Base-by-base conservation (phyloP, 2,888 invertebrate genomes). In the Coenonympha glycerion region DNA sequence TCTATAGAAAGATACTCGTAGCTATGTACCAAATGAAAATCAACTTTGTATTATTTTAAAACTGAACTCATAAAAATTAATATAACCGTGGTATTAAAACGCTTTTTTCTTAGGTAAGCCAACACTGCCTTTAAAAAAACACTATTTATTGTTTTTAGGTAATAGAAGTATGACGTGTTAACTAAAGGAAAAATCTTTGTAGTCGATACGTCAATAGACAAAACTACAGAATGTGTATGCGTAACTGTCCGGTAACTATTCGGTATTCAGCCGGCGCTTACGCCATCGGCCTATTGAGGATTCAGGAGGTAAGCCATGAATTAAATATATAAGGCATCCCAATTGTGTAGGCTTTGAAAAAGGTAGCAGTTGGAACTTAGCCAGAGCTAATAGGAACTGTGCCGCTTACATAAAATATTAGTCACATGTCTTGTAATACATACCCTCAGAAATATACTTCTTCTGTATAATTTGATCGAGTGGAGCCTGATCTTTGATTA, bases 231-330 rank as follows among this genome's bases (percentile, higher is more conserved):
- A 2, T 3, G 24, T 24, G 8, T 6, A 24, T 24, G 6, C 8
- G 6, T 2, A 11, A 5, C 4, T 30, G 30, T 3, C 6, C 13
- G 9, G 3, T 3, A 9, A 24, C 11, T n/a, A 30, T 30, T 30
- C n/a, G 11, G 4, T 30, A 5, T 30, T 13, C 30, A 30, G 13
- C 6, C 6, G 8, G 24, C 24, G 2, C 2, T 24, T 3, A 2
- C 24, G 9, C 2, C 24, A 9, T 30, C 5, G 13, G 71, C 71
- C 30, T 4, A 13, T n/a, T 3, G 18, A n/a, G 2, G 18, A 8
- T 34, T 18, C 8, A n/a, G n/a, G n/a, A n/a, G 9, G 16, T 8
- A 34, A 18, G 33, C 16, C 18, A 34, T 34, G 33, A 34, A 34
- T 34, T 33, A 33, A 16, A 33, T 33, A 33, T 33, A 33, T 33